Evolutionary conservation across 1,140 invertebrate genomes (phyloP), one percentile per base, ranked within the genome.

Genomic region (Aphidius gifuensis): DNA sequence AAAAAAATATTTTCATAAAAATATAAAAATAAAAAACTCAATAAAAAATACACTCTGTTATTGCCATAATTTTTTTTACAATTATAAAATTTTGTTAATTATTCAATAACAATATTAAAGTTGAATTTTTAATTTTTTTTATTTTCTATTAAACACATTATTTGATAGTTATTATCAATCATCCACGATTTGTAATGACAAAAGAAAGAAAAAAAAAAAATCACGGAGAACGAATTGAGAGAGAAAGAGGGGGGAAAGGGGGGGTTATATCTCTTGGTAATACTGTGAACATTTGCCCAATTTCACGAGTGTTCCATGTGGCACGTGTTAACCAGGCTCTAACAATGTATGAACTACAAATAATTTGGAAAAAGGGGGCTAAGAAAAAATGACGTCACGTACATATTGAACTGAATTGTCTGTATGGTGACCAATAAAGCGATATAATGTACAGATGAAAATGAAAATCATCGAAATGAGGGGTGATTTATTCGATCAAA

Each of bases 401-500:
- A n/a, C 53, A 43, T 40, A 50, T 39, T 9, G 23, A 53, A 23
- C 23, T 32, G 23, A 32, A 55, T 42, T 55, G 40, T 55, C 53
- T 7, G 39, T 43, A 32, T 32, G 23, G 23, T 32, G 23, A 32
- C 23, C 23, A 32, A 32, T 32, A 32, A 32, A 4, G 2, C 23
- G 4, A 11, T 8, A 53, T 23, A 53, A 39, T 9, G 50, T 39
- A 53, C 4, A 53, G 51, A 53, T 53, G 51, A 53, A 40, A 53
- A 53, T 53, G 51, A 53, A 53, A 55, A 55, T 55, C 53, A 55
- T 55, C 21, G 39, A 55, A 38, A 55, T 38, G 53, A 55, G 53
- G 23, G 53, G 53, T 55, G 53, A 55, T 55, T 55, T 55, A 32
- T 32, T n/a, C 53, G 40, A 55, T 55, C 53, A 55, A 55, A 55